Base-by-base conservation (phyloP, 2,888 invertebrate genomes). In the Malthinus seriepunctatus region DNA sequence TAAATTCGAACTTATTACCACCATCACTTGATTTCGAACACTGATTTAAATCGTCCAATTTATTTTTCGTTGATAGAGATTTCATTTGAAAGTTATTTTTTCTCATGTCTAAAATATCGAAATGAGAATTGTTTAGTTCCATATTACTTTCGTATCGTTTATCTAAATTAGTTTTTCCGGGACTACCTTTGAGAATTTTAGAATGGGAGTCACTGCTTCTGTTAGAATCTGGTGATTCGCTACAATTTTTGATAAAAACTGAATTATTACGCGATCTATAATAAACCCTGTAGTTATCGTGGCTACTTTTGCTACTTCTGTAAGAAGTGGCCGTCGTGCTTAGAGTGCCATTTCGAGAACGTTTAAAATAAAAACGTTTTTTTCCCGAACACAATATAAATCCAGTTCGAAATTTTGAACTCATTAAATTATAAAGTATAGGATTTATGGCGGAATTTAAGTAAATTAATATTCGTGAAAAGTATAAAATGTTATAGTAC, bases 401-500 rank as follows among this genome's bases (percentile, higher is more conserved):
- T 0, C 91, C 92, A 54, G 87, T 84, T 2, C 95, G 86, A 74
- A 95, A 95, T 79, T 93, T 94, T 2, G 93, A 91, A 38, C 93
- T 93, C 90, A 95, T 93, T 63, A 95, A 81, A 76, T 94, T 95
- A 76, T 95, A 95, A n/a, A 95, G 80, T 67, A 95, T 90, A 0
- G 95, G 95, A 78, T 95, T 95, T 66, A 93, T 86, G 37, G 93
- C 94, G 3, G 94, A 94, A 78, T 95, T 95, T 62, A 94, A 82
- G 72, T 94, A 95, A 51, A 92, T 81, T 90, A 95, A 91, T 47
- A 93, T 88, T 65, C 95, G 84, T 63, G 90, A 90, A 74, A 93
- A 91, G 76, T 90, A 92, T 32, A 95, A 79, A 47, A 95, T 81
- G 71, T 88, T 90, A 74, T 92, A 91, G 80, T 91, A 94, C 56